Evolutionary conservation across 2,113 vertebrate species (phyloP).

Genomic region (Nothocercus julius): DNA sequence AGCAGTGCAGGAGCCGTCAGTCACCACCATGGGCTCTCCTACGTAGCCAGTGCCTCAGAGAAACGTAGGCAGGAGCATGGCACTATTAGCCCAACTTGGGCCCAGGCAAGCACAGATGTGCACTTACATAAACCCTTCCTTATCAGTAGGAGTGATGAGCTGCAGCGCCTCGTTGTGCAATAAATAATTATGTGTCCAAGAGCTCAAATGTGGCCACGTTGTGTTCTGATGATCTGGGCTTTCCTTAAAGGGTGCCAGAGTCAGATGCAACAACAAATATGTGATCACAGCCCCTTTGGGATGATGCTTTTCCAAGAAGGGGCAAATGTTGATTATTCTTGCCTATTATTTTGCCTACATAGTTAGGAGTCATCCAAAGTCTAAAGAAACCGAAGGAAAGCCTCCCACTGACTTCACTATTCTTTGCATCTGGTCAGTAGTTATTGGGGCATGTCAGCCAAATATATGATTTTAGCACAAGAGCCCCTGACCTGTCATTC

Average conservation of each 20-base stretch:
- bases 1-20: background rate
- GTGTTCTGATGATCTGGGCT: background rate
- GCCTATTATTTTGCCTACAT: background rate
- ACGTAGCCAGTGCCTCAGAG: background rate
- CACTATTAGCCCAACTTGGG: background rate
- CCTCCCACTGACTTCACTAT: background rate
- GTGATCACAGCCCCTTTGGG: background rate
- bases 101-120: constrained; percentile 30
- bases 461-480: background rate
- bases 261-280: background rate
- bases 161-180: constrained; percentile 1
- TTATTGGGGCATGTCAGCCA: rapidly evolving
- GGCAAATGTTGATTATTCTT: background rate
- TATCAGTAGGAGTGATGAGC: background rate
- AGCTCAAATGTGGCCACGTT: rapidly evolving
- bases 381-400: background rate
- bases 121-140: constrained; percentile 29
- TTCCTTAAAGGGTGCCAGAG: background rate
- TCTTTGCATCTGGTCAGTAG: background rate
- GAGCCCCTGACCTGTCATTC: background rate
- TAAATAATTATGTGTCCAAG: constrained; percentile 15
- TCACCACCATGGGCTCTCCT: background rate
- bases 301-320: background rate
- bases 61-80: background rate
- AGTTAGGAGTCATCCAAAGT: background rate